Evolutionary conservation across 2,113 vertebrate species (phyloP), one percentile per base, ranked within the genome.

Genomic region (Phalacrocorax aristotelis): DNA sequence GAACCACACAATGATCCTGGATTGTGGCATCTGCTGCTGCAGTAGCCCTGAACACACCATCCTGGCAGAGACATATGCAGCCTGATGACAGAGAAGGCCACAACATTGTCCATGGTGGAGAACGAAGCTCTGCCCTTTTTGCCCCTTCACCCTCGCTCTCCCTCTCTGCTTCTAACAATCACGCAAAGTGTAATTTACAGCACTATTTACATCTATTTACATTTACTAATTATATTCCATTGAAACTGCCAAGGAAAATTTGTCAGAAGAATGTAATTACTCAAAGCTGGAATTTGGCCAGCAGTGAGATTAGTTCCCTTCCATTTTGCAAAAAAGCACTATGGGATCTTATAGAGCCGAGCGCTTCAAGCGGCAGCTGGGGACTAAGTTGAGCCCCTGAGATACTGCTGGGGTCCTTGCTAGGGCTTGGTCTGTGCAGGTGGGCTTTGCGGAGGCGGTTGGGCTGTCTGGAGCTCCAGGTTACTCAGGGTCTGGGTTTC

Each of bases 241-340:
- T 95, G 89, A 94, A 94, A 94, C 94, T 94, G 95, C 96, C 94
- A 95, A 95, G 87, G 85, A 95, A 86, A 93, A 97, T 96, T 97
- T 97, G 96, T 97, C 96, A 96, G 96, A 94, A 96, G 95, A 96
- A 96, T 93, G 94, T 95, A 97, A 97, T 96, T 97, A 96, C 93
- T 84, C 81, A 80, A 95, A 94, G 78, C 66, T 97, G 97, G 94
- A 94, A 94, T 90, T 69, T 55, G 46, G 91, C 96, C 96, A 97
- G 81, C 70, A 80, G 32, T 74, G 78, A 95, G 87, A 96, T 95
- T 95, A 93, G 87, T 87, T 95, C 77, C 44, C 81, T 95, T 96
- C 82, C 89, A 95, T 94, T 91, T 93, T 93, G 55, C 40, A 82
- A 58, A 83, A 79, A 72, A 69, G 36, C n/a, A 55, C 75, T 71